Evolutionary conservation across 2,797 vertebrate genomes (phyloP).

Genomic region (Gila robusta): DNA sequence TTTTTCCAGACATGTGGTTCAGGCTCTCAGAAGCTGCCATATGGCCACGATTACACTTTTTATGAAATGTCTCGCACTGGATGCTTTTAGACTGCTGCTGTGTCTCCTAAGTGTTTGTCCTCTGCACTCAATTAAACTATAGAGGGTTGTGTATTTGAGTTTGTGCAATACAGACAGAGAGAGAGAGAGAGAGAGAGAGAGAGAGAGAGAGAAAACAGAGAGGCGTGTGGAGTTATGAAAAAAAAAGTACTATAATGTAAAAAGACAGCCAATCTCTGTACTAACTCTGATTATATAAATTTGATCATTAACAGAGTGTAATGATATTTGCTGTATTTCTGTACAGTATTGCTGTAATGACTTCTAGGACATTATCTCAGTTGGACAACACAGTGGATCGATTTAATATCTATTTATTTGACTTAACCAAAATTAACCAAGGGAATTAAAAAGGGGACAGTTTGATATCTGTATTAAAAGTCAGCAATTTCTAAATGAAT

Average conservation of each 20-base stretch:
- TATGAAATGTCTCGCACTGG: constrained; percentile 64
- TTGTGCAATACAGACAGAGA: constrained; percentile 15
- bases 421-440: neutral
- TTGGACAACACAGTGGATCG: neutral
- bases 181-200: neutral
- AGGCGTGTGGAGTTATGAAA: neutral
- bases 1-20: constrained; percentile 61
- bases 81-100: constrained; percentile 57
- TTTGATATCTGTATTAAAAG: neutral
- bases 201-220: neutral
- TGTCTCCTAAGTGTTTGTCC: constrained; percentile 57
- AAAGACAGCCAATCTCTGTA: neutral
- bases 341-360: neutral
- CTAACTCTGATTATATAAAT: neutral
- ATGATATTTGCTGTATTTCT: neutral
- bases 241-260: neutral
- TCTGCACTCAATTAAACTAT: constrained; percentile 61
- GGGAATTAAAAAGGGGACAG: neutral
- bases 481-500: neutral
- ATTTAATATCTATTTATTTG: neutral
- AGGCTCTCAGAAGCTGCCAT: constrained; percentile 66
- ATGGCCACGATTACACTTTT: constrained; percentile 72
- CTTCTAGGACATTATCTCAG: neutral
- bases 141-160: constrained; percentile 21
- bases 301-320: neutral